Conservation (phyloP, 2,888 invertebrate genomes). For the Mongoloraphidia duomilia region DNA sequence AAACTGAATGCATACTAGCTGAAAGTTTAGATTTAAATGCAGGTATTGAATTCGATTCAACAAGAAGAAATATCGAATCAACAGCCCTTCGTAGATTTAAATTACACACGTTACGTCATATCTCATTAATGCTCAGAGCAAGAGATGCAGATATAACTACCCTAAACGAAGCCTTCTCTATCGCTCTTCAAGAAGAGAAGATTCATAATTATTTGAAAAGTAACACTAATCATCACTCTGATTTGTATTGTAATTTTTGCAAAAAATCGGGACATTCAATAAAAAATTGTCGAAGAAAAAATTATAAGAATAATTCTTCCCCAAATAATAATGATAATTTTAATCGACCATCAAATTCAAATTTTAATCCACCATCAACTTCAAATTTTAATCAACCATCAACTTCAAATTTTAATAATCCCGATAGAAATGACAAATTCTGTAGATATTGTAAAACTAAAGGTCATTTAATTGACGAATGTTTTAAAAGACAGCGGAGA, state of each 20-base stretch:
- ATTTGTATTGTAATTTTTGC: neutral
- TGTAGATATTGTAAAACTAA: neutral
- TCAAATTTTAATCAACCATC: too few species aligned
- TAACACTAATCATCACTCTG: too few species aligned
- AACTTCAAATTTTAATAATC: too few species aligned
- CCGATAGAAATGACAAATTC: too few species aligned
- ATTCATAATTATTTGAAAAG: neutral
- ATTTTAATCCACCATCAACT: too few species aligned
- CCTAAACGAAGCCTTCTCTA: constrained; percentile 8
- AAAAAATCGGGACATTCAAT: neutral
- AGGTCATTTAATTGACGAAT: neutral
- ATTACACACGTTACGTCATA: constrained; percentile 9
- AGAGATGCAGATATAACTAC: constrained; percentile 7
- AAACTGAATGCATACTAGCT: constrained; percentile 11
- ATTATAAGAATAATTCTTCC: too few species aligned
- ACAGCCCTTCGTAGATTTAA: constrained; percentile 10
- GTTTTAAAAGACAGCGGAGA: too few species aligned
- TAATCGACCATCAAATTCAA: too few species aligned
- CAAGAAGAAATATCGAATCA: constrained; percentile 5
- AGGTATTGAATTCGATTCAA: too few species aligned
- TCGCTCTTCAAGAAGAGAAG: constrained; percentile 9
- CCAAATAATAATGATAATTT: too few species aligned
- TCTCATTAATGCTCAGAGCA: constrained; percentile 10
- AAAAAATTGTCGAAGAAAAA: neutral
- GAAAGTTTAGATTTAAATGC: too few species aligned